These are phyloP conservation scores for Sus scrofa DNA, from an alignment of 2,113 vertebrate species.

Conservation along the genomic window T2T-Sscrofa CM000817.6:156777001-156777500, in stretches of 20 bases:
- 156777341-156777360: background rate
- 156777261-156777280: background rate
- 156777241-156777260: background rate
- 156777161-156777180: background rate
- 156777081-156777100: slow-evolving; percentile 58
- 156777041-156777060: slow-evolving; percentile 83
- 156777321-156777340: background rate
- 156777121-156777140: slow-evolving; percentile 78
- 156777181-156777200: slow-evolving; percentile 48
- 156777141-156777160: slow-evolving; percentile 35
- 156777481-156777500: background rate
- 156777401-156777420: too few relatives aligned
- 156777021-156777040: slow-evolving; percentile 87
- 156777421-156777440: background rate
- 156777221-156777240: background rate
- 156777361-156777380: background rate
- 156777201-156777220: background rate
- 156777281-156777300: background rate
- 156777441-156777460: background rate
- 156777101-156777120: slow-evolving; percentile 81
- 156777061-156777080: slow-evolving; percentile 79
- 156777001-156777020: slow-evolving; percentile 91
- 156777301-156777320: background rate
- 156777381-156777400: background rate
- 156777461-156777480: slow-evolving; percentile 39